A percentile compares a stretch with the other conserved stretches of the same genome.
Conservation (phyloP, 2,113 vertebrate genomes). For the Actenoides hombroni region DNA sequence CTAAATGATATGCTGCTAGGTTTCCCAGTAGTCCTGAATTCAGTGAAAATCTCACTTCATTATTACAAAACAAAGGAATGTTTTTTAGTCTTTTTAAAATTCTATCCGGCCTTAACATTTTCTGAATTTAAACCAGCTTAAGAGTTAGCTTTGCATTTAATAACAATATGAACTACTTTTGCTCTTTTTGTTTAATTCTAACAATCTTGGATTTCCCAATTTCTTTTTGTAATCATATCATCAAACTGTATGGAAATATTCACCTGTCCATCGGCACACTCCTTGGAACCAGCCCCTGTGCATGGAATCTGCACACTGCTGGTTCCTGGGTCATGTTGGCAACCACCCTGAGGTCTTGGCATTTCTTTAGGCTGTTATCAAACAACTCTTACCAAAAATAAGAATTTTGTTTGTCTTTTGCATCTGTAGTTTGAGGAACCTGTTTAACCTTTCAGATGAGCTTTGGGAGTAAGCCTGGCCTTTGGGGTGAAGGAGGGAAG, state of each 20-base stretch:
- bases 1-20: neutral
- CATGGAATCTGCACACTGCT: neutral
- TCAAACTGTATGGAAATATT: neutral
- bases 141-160: neutral
- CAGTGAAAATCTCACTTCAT: neutral
- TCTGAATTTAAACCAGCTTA: neutral
- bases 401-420: neutral
- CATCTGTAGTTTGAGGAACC: neutral
- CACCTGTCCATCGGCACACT: fast-evolving
- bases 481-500: neutral
- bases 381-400: neutral
- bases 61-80: neutral
- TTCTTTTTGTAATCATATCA: neutral
- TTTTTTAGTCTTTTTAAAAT: neutral
- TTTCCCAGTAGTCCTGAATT: neutral
- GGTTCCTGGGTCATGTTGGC: neutral
- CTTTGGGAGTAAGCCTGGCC: neutral
- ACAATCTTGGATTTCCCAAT: neutral
- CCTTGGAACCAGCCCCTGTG: neutral
- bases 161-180: neutral
- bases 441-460: neutral
- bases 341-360: neutral
- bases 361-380: neutral
- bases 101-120: neutral
- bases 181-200: neutral